Evolutionary conservation across 2,113 vertebrate genomes (phyloP), one percentile per base, ranked within the genome.

Genomic region (Pelecanoides urinatrix): DNA sequence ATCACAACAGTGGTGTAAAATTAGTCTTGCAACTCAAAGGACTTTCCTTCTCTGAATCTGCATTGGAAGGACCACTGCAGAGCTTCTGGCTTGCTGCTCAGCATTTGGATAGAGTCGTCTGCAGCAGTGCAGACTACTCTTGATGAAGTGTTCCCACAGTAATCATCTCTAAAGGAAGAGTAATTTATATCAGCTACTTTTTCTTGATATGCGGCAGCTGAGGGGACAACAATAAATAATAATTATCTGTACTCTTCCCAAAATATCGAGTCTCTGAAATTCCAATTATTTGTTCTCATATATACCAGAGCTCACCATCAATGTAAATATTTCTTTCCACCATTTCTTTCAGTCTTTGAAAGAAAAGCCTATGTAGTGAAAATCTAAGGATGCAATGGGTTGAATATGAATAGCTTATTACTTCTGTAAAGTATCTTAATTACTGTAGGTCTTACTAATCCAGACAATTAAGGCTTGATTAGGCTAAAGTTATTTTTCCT

Each of bases 401-500:
- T 66, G 71, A 66, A 59, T 81, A 68, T 88, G 67, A 94, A 97
- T 68, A 66, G 49, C 61, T 85, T n/a, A 40, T 59, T 84, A 62
- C 88, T 88, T 93, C 86, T 30, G 50, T 59, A 56, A 93, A 86
- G 20, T 44, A 52, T 84, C 88, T 94, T 91, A 96, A 91, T 73
- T 85, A 96, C 29, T 87, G 53, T 68, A 85, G 42, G 77, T 81
- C 52, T 49, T 78, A 59, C 61, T 73, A 72, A 96, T 86, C 56
- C 86, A 95, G 67, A 92, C 36, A 92, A 95, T 95, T 88, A 73
- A 20, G 66, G 32, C 68, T 96, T 97, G 93, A 98, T 96, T 91
- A 94, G 79, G 70, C 66, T 95, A 44, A 91, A 95, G 97, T 73
- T 94, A 77, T 66, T 88, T 96, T 93, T 86, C 70, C 72, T 82